Evolutionary conservation across 2,797 vertebrate genomes (phyloP), one percentile per base, ranked within the genome.

Genomic region (Tenualosa thibaudeaui): DNA sequence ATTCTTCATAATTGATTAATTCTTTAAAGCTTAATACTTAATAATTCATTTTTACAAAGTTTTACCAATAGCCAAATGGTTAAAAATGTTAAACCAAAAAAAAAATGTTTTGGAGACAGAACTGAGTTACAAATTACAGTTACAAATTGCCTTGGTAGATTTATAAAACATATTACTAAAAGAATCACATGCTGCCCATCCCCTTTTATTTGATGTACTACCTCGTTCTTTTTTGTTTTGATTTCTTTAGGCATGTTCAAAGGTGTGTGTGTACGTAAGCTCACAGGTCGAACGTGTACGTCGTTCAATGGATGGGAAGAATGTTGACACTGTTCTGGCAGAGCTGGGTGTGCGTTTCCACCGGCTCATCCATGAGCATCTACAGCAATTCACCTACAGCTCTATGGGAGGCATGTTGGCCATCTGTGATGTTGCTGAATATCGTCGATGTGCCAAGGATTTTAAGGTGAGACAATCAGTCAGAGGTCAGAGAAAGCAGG

Each of bases 371-470:
- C 98, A 98, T 3, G 98, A 99, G 86, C 98, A 99, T 93, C 95
- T 99, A 86, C 98, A 99, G 93, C 98, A 99, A 91, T 99, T 97
- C 94, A 98, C 96, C 88, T 99, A 99, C 94, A 98, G 97, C 92
- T 99, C 97, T 83, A 99, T 99, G 98, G 98, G 98, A 87, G 98
- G 98, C 93, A 99, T 99, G 98, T 94, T 99, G 90, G 98, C 98
- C 90, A 99, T 99, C 93, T 99, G 98, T 91, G 98, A 99, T 0
- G 98, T 99, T 90, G 98, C 98, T 81, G 98, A 99, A 89, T 99
- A 99, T 89, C 96, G 98, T 89, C 98, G 97, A 91, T 96, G 96
- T 91, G 98, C 98, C 96, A 99, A 99, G 96, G 97, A 98, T 91
- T 99, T 99, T 93, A 97, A 96, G 96, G 98, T 99, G 93, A 94